Evolutionary conservation across 1,140 invertebrate species (phyloP), one percentile per base, ranked within the genome.

Genomic region (Bilobella aurantiaca): DNA sequence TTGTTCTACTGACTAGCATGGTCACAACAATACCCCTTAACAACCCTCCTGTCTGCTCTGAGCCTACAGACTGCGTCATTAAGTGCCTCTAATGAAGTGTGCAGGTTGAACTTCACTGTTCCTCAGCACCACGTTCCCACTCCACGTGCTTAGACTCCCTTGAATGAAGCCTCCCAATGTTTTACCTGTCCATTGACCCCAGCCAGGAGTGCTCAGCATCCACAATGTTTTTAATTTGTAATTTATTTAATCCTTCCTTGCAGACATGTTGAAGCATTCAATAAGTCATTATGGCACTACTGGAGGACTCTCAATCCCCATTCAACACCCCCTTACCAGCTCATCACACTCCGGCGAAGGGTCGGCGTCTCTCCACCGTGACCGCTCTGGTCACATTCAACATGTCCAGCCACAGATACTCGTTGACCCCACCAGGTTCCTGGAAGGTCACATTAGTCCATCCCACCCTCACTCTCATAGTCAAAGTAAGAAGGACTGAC

Each of bases 251-350:
- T 42, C n/a, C 37, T 5, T n/a, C 18, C 46, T 23, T 67, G 25
- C 64, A 68, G 62, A 53, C 14, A 72, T 72, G 71, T 53, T 72
- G 49, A 72, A 72, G 63, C 71, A 72, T 47, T 72, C 71, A 21
- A 68, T 70, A 18, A 68, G 64, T 25, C 71, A 72, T 65, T 72
- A 72, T 63, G 71, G 71, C 37, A 58, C 63, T 29, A 68, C 68
- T n/a, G 65, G 66, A 58, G 68, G 60, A 32, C 56, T 69, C 32
- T 59, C 53, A 21, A 28, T 65, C 21, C 65, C 56, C n/a, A 62
- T 64, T 27, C 71, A 65, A 58, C 68, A 68, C 64, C 70, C 65
- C 31, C 62, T 72, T 27, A 69, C 70, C 18, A 69, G 64, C 60
- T 72, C 71, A 16, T 69, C 71, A 29, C 68, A 70, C 29, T 72